phyloP scores from a whole-genome alignment of 1,140 invertebrate genomes.

The Coenobita brevimanus region DNA sequence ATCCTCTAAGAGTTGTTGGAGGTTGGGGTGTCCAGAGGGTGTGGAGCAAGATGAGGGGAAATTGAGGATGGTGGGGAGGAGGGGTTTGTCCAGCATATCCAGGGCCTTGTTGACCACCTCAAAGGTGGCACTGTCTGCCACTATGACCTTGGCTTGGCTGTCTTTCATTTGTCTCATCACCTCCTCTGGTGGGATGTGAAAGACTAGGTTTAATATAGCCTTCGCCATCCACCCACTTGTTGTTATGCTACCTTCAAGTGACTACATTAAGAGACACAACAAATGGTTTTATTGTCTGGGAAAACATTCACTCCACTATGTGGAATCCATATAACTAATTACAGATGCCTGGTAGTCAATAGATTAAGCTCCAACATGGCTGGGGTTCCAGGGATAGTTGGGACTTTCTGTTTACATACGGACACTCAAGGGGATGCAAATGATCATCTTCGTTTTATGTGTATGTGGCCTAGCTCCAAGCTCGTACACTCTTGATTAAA shows the following conservation, averaged over 20 bases:
- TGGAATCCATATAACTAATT: too few relatives aligned
- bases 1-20: slow-evolving; percentile 37
- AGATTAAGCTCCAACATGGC: too few relatives aligned
- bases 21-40: neutral
- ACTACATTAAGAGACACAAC: too few relatives aligned
- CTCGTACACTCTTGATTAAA: too few relatives aligned
- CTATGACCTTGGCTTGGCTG: slow-evolving; percentile 45
- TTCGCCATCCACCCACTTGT: neutral
- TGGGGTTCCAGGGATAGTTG: too few relatives aligned
- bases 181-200: slow-evolving; percentile 39
- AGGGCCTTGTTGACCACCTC: slow-evolving; percentile 29
- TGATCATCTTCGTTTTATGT: too few relatives aligned
- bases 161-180: slow-evolving; percentile 42
- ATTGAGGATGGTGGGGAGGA: neutral
- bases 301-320: too few relatives aligned
- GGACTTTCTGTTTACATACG: too few relatives aligned
- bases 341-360: too few relatives aligned
- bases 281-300: too few relatives aligned
- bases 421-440: too few relatives aligned
- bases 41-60: neutral
- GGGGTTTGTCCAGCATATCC: slow-evolving; percentile 12
- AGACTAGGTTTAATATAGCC: neutral
- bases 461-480: too few relatives aligned
- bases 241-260: neutral
- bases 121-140: slow-evolving; percentile 18